These are phyloP conservation scores for Orussus abietinus DNA, from an alignment of 1,140 invertebrate genomes.

Conservation along the genomic window DNA sequence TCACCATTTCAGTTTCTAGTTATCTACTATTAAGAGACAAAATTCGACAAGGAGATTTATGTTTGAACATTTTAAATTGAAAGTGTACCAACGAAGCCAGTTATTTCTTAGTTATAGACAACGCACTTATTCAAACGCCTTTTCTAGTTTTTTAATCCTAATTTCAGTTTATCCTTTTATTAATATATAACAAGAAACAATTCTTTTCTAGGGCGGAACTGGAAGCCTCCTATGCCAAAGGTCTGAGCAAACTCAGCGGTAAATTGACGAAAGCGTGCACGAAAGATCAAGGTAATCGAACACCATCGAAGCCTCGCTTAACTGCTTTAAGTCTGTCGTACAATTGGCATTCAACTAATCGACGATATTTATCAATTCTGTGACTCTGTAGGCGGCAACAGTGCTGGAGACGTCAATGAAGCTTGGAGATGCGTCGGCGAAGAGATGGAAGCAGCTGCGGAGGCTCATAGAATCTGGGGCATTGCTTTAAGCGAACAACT, in stretches of 20 bases:
- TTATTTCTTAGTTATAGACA: too few relatives aligned
- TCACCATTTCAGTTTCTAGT: too few relatives aligned
- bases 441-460: constrained; percentile 87
- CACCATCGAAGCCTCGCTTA: too few relatives aligned
- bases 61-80: too few relatives aligned
- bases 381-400: constrained; percentile 61
- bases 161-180: background rate
- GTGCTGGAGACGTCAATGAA: constrained; percentile 76
- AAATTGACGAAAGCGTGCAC: constrained; percentile 80
- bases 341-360: too few relatives aligned
- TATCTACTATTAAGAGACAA: too few relatives aligned
- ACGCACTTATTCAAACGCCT: too few relatives aligned
- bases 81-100: too few relatives aligned
- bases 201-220: constrained; percentile 70
- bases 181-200: constrained; percentile 8
- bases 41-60: too few relatives aligned
- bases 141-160: constrained; percentile 7
- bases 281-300: constrained; percentile 54
- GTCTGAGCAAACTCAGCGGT: constrained; percentile 77
- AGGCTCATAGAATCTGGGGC: constrained; percentile 79
- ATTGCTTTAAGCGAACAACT: constrained; percentile 79
- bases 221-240: constrained; percentile 86
- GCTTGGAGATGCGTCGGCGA: constrained; percentile 85
- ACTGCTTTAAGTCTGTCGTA: too few relatives aligned
- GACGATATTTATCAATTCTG: too few relatives aligned